Evolutionary conservation across 2,888 invertebrate species (phyloP), one percentile per base, ranked within the genome.

Genomic region (Abrostola tripartita): DNA sequence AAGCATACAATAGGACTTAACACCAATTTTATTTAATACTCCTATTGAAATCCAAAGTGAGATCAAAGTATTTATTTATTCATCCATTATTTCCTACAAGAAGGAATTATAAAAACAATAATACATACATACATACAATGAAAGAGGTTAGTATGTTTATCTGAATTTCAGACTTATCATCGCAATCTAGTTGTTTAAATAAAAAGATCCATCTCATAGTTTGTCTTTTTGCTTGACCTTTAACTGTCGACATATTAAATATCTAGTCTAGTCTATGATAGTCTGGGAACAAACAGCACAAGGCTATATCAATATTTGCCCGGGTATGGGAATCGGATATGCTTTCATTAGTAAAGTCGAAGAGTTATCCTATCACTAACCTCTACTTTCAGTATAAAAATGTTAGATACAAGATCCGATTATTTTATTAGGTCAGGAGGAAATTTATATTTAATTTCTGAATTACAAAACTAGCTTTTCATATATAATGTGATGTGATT

Each of bases 1-100:
- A 66, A 5, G 52, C 14, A 56, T 47, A 79, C 74, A 79, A 77
- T 77, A 52, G 61, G 57, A 56, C 24, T 14, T 53, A 35, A 12
- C 37, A 42, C 63, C 57, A 65, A 61, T 67, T 24, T 44, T 10
- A 54, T 54, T 65, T 60, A 58, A 52, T 58, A 60, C 51, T 41
- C 7, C 37, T 37, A 72, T 76, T 67, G 35, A 58, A 42, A 49
- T 14, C 65, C 68, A 62, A 61, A 76, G 37, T 50, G 47, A 79
- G 62, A 59, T 53, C 59, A 49, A 76, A 54, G 38, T 75, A 14
- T 55, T 58, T 5, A 54, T 60, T n/a, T 58, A 41, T 58, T 69
- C 38, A 56, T 50, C 52, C 6, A 53, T 70, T 52, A 68, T 61
- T 42, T 44, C n/a, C 47, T 14, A 35, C n/a, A 37, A n/a, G 47